phyloP scores from a whole-genome alignment of 2,797 vertebrate species.

The Sebastolobus alascanus region DNA sequence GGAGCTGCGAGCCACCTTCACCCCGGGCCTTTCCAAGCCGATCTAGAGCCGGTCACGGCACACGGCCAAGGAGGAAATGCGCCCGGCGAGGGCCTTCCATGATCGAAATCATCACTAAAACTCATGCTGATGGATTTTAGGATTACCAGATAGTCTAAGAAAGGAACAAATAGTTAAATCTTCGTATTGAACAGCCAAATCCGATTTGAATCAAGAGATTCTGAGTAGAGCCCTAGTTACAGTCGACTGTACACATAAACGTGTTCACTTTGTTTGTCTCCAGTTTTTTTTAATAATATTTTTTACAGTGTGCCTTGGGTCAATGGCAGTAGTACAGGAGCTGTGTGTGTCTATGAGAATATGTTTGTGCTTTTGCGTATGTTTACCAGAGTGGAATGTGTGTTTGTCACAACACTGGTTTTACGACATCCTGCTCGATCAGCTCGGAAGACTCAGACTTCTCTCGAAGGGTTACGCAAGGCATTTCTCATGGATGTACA shows the following conservation, averaged over 20 bases:
- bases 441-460: constrained; percentile 21
- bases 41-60: too few species aligned
- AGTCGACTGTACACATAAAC: neutral
- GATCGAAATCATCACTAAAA: too few species aligned
- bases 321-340: neutral
- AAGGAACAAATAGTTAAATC: too few species aligned
- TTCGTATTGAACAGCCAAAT: too few species aligned
- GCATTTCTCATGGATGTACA: constrained; percentile 26
- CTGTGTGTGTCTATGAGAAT: constrained; percentile 9
- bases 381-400: constrained; percentile 51
- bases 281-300: neutral
- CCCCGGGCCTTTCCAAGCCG: too few species aligned
- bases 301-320: neutral
- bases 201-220: too few species aligned
- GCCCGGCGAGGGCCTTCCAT: too few species aligned
- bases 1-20: too few species aligned
- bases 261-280: neutral
- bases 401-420: constrained; percentile 57
- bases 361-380: constrained; percentile 45
- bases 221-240: rapidly evolving
- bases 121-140: too few species aligned
- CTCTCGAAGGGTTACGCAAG: constrained; percentile 40
- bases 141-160: too few species aligned
- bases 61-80: too few species aligned
- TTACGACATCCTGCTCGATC: constrained; percentile 69